Evolutionary conservation across 2,888 invertebrate species (phyloP), one percentile per base, ranked within the genome.

Genomic region (Seladonia tumulorum): DNA sequence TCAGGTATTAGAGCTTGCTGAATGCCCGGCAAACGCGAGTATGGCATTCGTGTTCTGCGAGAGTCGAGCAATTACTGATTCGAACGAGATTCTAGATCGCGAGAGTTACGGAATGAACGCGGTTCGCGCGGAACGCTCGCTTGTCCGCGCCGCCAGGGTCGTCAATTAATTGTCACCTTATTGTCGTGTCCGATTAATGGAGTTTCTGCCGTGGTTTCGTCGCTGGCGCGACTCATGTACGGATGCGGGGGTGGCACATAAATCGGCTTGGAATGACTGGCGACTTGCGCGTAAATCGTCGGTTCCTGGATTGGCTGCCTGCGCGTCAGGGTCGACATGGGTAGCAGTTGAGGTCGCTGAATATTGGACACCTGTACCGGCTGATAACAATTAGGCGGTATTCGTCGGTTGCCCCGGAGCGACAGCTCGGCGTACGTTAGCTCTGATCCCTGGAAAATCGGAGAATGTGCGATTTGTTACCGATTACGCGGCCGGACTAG

Each of bases 131-230:
- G 22, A 7, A 22, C 22, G 39, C 39, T 10, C 68, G 39, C 10
- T 18, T 18, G 18, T 16, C 39, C 39, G 60, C 60, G 14, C 5
- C 14, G 12, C 14, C 22, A 42, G 10, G 35, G 22, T 81, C 60
- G 53, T 78, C 29, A 57, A 79, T 82, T 81, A 83, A 75, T 80
- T 72, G 75, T 81, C 81, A 94, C 94, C 93, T 94, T 94, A 93
- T 93, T 94, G 91, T 94, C 94, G 89, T 94, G 93, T 90, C 94
- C 94, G 90, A 94, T 94, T 87, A 94, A 92, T 82, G 94, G 94
- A 90, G 94, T 94, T 90, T 94, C 94, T 81, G 92, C 94, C 72
- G 94, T 94, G 79, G 94, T 92, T 57, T 94, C 94, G 88, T 94
- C 94, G 80, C 87, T 82, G 60, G 89, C 82, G 72, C 93, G 92